A percentile compares a stretch with the other conserved stretches of the same genome.
Conservation (phyloP, 2,888 invertebrate genomes). For the Nomada ruficornis region DNA sequence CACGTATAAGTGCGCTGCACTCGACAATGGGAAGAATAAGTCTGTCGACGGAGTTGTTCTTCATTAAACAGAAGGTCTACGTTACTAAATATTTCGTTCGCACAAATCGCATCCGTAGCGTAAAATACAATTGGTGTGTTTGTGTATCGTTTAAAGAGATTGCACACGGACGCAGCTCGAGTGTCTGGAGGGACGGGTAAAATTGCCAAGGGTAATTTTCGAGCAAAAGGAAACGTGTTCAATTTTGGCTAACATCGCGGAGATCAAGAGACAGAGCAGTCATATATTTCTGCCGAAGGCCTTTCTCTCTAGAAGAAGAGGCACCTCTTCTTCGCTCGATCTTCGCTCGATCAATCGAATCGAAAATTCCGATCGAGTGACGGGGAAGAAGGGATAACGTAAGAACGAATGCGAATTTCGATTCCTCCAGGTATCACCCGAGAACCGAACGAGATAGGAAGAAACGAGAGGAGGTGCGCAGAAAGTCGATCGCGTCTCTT, state of each 20-base stretch:
- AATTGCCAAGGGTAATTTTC: constrained; percentile 63
- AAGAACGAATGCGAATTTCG: neutral
- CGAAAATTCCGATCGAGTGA: no score
- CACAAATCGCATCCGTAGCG: neutral
- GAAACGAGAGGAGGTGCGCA: neutral
- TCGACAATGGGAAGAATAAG: neutral
- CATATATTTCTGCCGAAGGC: constrained; percentile 2
- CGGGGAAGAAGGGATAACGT: neutral
- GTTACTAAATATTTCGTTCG: neutral
- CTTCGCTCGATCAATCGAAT: no score
- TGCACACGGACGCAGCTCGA: constrained; percentile 11
- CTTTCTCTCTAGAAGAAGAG: constrained; percentile 10
- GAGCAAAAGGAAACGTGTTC: constrained; percentile 62
- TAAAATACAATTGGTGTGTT: constrained; percentile 6
- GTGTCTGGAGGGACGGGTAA: constrained; percentile 71
- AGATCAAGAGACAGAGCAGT: constrained; percentile 20
- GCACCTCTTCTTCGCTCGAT: neutral
- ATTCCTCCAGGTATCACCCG: neutral
- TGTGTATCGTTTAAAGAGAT: constrained; percentile 16
- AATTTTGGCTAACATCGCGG: constrained; percentile 41
- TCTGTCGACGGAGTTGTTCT: neutral
- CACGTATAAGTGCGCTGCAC: neutral
- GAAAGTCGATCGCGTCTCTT: constrained; percentile 12
- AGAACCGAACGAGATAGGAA: neutral
- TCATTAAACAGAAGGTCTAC: neutral